A percentile compares a stretch with the other conserved stretches of the same genome.
These are phyloP conservation scores for Micropoecilia bifurca DNA, from an alignment of 2,797 vertebrate genomes.

Conservation along the genomic window DNA sequence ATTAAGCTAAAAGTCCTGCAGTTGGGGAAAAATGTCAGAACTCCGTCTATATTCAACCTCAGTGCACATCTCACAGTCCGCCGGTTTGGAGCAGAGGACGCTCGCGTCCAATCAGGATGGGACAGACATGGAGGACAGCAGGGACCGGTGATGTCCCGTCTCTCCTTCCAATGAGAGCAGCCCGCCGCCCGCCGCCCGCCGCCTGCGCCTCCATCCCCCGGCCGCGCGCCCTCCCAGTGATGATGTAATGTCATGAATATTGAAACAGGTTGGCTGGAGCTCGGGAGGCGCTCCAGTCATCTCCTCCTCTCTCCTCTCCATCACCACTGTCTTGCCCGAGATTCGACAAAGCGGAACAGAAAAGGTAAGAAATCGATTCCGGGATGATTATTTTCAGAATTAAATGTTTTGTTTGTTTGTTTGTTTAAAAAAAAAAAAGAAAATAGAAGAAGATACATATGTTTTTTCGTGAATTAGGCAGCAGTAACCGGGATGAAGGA, in stretches of 20 bases:
- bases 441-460: background rate
- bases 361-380: conserved; percentile 68
- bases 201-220: conserved; percentile 14
- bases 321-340: conserved; percentile 59
- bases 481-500: conserved; percentile 47
- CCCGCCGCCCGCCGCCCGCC: conserved; percentile 26
- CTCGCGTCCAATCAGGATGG: conserved; percentile 31
- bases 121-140: conserved; percentile 15
- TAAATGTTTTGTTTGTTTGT: background rate
- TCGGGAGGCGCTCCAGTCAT: conserved; percentile 75
- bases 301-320: conserved; percentile 68
- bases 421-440: background rate
- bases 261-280: conserved; percentile 73
- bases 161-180: conserved; percentile 60
- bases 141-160: background rate
- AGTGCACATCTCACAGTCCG: conserved; percentile 19
- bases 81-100: conserved; percentile 16
- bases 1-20: background rate
- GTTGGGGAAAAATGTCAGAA: background rate
- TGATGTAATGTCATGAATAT: conserved; percentile 83
- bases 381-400: conserved; percentile 4
- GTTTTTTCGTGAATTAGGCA: background rate
- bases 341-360: conserved; percentile 49
- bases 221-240: conserved; percentile 59
- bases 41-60: conserved; percentile 17